phyloP scores from a whole-genome alignment of 2,113 vertebrate species.

The Pseudorectes ferrugineus region DNA sequence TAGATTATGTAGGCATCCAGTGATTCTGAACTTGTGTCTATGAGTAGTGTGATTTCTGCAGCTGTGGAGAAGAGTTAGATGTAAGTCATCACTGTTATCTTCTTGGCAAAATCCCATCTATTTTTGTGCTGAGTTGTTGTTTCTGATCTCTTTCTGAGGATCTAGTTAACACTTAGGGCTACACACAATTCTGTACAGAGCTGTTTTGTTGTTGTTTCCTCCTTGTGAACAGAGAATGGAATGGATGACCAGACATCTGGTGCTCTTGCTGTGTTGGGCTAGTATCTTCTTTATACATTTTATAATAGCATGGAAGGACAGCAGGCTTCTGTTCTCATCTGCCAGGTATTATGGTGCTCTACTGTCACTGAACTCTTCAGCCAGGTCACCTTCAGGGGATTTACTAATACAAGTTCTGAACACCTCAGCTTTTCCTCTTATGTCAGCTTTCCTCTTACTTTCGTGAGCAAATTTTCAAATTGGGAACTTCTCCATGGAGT shows the following conservation, averaged over 20 bases:
- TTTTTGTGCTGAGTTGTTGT: neutral
- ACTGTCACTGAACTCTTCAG: neutral
- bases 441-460: neutral
- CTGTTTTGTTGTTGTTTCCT: neutral
- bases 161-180: neutral
- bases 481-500: neutral
- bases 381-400: neutral
- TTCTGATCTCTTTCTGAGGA: neutral
- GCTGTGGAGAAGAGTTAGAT: neutral
- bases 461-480: neutral
- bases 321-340: neutral
- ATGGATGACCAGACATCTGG: neutral
- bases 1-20: neutral
- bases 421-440: neutral
- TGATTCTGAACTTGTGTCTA: neutral
- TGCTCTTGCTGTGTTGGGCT: neutral
- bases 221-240: neutral
- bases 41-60: neutral
- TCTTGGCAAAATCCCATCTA: neutral
- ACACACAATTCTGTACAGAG: neutral
- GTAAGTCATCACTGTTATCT: neutral
- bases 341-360: neutral
- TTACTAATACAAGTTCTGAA: neutral
- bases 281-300: neutral
- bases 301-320: neutral